phyloP scores from a whole-genome alignment of 2,888 invertebrate genomes.

The Scaptomyza parva region DNA sequence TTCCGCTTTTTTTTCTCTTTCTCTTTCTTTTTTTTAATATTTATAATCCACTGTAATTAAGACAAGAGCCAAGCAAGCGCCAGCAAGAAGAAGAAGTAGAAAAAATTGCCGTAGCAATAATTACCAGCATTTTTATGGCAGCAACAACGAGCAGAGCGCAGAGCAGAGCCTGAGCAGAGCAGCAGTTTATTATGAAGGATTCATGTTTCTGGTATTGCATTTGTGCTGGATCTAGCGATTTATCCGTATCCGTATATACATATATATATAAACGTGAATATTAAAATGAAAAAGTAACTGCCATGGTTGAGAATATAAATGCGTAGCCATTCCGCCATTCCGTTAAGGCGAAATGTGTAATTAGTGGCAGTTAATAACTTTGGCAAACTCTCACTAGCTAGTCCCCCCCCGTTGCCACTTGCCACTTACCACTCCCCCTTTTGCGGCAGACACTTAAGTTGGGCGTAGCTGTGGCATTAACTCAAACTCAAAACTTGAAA shows the following conservation, averaged over 20 bases:
- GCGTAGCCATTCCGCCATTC: conserved; percentile 50
- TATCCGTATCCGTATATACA: too few species aligned
- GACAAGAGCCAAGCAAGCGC: conserved; percentile 53
- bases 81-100: conserved; percentile 10
- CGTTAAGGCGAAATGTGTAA: conserved; percentile 66
- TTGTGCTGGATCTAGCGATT: conserved; percentile 30
- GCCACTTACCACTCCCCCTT: not conserved
- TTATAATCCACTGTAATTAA: conserved; percentile 72
- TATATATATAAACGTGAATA: not conserved
- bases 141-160: conserved; percentile 7
- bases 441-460: conserved; percentile 19
- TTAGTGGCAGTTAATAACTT: conserved; percentile 74
- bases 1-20: too few species aligned
- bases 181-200: conserved; percentile 32
- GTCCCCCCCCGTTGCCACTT: not conserved
- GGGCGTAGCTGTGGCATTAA: conserved; percentile 39
- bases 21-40: conserved; percentile 72
- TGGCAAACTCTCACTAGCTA: conserved; percentile 49
- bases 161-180: too few species aligned
- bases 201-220: conserved; percentile 34
- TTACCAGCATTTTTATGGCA: conserved; percentile 60
- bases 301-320: conserved; percentile 70
- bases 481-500: conserved; percentile 44
- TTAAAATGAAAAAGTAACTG: conserved; percentile 48
- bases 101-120: conserved; percentile 51